Evolutionary conservation across 23 tunicate genomes (phyloP), one percentile per base, ranked within the genome.

Genomic region (Styela clava): DNA sequence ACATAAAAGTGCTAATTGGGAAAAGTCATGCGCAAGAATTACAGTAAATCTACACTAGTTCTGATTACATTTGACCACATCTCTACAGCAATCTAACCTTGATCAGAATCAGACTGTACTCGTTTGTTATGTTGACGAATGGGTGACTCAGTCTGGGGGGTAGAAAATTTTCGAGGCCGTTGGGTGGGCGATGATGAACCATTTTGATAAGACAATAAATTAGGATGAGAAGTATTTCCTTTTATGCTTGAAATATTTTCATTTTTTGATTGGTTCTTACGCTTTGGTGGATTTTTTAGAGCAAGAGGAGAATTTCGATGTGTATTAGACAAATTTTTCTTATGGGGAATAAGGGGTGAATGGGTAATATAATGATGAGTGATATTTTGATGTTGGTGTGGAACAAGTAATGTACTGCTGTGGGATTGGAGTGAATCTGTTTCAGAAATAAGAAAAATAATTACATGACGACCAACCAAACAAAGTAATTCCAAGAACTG

Each of bases 161-260:
- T 32, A 21, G 77, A 71, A n/a, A 28, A 34, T 32, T 71, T 71
- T 30, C 77, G 77, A 32, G 35, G 34, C 24, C 77, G 77, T 3
- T 71, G 77, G 77, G 77, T 71, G 35, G 77, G 77, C 7, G 77
- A 28, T 27, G 77, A 33, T 5, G 77, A 26, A 71, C 77, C 77
- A 29, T 71, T 71, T 71, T 30, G 77, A 29, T 71, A 16, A 29
- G 32, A 71, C 12, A 44, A 44, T 44, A 44, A 25, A 67, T 67
- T 27, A 29, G 71, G 71, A 29, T 1, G 71, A 24, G 71, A 29
- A 25, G 31, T 18, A 67, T 67, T 27, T 24, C 71, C 71, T 29
- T 16, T 67, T 24, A 22, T 29, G 24, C 22, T 67, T 67, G 71
- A 18, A 67, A 67, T 19, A 18, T 19, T 25, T 67, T 67, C 71